Evolutionary conservation across 2,113 vertebrate species (phyloP), one percentile per base, ranked within the genome.

Genomic region (Nycticebus coucang): DNA sequence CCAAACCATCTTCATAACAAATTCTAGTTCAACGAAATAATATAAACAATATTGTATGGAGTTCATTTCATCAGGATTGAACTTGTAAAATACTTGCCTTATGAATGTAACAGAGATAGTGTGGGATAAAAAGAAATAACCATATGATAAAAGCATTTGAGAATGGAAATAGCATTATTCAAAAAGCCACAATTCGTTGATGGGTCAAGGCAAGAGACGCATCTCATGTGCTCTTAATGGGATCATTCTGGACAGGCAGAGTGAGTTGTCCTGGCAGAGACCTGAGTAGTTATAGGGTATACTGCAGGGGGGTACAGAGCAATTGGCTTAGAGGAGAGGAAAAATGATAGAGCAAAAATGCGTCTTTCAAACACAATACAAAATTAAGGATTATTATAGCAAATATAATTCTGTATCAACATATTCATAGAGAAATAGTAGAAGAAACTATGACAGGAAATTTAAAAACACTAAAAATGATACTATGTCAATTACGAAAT

Each of bases 301-400:
- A 15, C 59, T 66, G 26, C 60, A 75, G 0, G 2, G 72, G 62
- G 53, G 28, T 41, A 45, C 35, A 69, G 64, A 55, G 59, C 62
- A 64, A 82, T 28, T 77, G 64, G 79, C 75, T 83, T 55, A 33
- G 37, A 84, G 24, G 37, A 83, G 26, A 79, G 60, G 50, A 89
- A 53, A 86, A 92, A 86, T 66, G 50, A 68, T 79, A 53, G 92
- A 55, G 22, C 78, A 26, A 71, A 85, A 91, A 41, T 87, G 37
- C 57, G 95, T 95, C 57, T 96, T 95, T 89, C 86, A 89, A 79
- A 26, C n/a, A 85, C 19, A 57, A 83, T 89, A 78, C 84, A 69
- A 82, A 80, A 81, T 68, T 81, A 95, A 91, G 35, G 24, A 30
- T 41, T 91, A 60, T 77, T 85, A 80, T 80, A 60, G 55, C 33